These are phyloP conservation scores for Rhyacophila evoluta DNA, from an alignment of 2,888 invertebrate species.

Conservation along the genomic window DNA sequence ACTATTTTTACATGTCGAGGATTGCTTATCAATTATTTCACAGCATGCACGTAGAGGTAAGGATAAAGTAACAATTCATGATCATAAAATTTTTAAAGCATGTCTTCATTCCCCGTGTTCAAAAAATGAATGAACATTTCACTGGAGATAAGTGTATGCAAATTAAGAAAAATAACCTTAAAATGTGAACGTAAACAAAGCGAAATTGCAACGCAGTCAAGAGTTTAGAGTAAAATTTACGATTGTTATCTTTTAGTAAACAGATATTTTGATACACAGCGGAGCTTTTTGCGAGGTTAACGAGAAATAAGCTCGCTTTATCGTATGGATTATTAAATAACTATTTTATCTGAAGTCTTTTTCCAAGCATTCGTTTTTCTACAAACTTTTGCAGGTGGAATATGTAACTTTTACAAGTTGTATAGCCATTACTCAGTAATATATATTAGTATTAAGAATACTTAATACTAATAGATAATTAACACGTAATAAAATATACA, in stretches of 20 bases:
- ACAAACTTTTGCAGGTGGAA: not conserved
- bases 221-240: conserved; percentile 10
- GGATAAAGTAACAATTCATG: too few relatives aligned
- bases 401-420: too few relatives aligned
- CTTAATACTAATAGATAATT: too few relatives aligned
- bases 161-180: conserved; percentile 19
- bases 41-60: too few relatives aligned
- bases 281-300: conserved; percentile 12
- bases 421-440: too few relatives aligned
- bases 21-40: too few relatives aligned
- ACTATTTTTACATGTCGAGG: too few relatives aligned
- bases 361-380: not conserved
- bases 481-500: too few relatives aligned
- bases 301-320: not conserved
- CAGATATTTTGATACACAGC: conserved; percentile 21
- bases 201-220: not conserved
- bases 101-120: too few relatives aligned
- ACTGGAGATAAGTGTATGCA: not conserved
- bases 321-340: not conserved
- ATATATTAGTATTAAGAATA: too few relatives aligned
- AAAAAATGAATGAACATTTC: too few relatives aligned
- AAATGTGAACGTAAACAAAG: conserved; percentile 7
- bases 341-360: not conserved
- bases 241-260: not conserved
- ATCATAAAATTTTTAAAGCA: too few relatives aligned